Percentiles rank a stretch among this genome's conserved stretches.
Evolutionary conservation across 1,140 invertebrate genomes (phyloP).

Genomic region (Tenebrio molitor): DNA sequence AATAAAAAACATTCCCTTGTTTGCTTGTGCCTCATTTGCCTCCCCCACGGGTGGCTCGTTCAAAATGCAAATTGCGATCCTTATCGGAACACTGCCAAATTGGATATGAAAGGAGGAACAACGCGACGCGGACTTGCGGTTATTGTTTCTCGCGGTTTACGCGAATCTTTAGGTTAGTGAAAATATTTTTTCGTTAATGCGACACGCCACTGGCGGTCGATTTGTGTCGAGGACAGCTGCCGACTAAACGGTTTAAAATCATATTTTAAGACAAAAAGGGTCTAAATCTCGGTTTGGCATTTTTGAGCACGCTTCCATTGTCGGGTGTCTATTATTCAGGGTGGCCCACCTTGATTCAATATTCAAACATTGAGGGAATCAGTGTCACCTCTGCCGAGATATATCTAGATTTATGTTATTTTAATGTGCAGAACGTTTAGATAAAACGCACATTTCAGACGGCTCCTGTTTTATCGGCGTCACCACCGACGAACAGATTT

Average conservation of each 20-base stretch:
- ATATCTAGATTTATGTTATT: conserved; percentile 41
- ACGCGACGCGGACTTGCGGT: conserved; percentile 1
- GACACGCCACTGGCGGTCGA: conserved; percentile 8
- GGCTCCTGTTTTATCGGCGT: conserved; percentile 17
- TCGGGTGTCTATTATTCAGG: conserved; percentile 11
- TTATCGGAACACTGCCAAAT: conserved; percentile 29
- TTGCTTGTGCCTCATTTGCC: conserved; percentile 33
- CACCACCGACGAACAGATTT: conserved; percentile 2
- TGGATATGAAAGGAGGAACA: conserved; percentile 25
- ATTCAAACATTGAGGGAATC: conserved; percentile 49
- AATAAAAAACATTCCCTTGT: conserved; percentile 44
- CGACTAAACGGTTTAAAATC: conserved; percentile 34
- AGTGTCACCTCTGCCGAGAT: conserved; percentile 32
- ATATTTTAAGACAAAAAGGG: conserved; percentile 34
- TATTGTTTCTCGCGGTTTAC: conserved; percentile 33
- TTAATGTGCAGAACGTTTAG: conserved; percentile 44
- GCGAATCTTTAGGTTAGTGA: too few species aligned
- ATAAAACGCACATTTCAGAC: conserved; percentile 16
- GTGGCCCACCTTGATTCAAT: conserved; percentile 48
- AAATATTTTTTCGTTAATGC: not conserved
- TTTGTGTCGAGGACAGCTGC: conserved; percentile 11
- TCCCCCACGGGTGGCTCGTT: conserved; percentile 27
- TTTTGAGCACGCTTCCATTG: conserved; percentile 43
- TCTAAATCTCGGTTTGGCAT: conserved; percentile 44
- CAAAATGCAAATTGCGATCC: conserved; percentile 37